Percentiles rank a stretch among this genome's conserved stretches.
phyloP scores from a whole-genome alignment of 2,888 invertebrate species.

The Lysandra bellargus region DNA sequence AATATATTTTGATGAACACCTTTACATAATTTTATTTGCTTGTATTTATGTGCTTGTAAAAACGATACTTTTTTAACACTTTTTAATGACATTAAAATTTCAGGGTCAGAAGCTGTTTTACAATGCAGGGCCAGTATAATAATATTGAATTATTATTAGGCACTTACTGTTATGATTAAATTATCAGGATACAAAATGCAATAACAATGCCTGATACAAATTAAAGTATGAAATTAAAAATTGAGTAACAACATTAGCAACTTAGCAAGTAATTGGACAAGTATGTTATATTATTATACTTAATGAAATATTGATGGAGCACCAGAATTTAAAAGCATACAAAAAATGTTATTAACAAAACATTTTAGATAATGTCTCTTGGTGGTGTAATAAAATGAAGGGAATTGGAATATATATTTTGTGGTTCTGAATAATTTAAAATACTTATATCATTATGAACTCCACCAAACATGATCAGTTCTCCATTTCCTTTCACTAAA shows the following conservation, averaged over 20 bases:
- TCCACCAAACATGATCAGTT: constrained; percentile 97
- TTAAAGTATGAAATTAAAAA: no score
- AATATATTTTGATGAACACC: not conserved
- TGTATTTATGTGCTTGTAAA: not conserved
- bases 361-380: constrained; percentile 82
- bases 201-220: no score
- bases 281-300: no score
- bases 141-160: no score
- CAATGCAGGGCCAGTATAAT: not conserved
- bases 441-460: constrained; percentile 89
- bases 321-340: not conserved
- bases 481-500: constrained; percentile 93
- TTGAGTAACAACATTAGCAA: no score
- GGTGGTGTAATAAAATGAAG: constrained; percentile 88
- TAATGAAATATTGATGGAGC: no score
- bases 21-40: not conserved
- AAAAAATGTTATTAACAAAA: constrained; percentile 21
- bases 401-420: constrained; percentile 86
- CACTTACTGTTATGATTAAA: no score
- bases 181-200: no score
- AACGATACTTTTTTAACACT: no score
- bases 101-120: not conserved
- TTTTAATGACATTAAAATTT: not conserved
- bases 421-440: constrained; percentile 80
- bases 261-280: no score